Conservation (phyloP, 64 coral and sea anemone genomes). For the Montipora foliosa region DNA sequence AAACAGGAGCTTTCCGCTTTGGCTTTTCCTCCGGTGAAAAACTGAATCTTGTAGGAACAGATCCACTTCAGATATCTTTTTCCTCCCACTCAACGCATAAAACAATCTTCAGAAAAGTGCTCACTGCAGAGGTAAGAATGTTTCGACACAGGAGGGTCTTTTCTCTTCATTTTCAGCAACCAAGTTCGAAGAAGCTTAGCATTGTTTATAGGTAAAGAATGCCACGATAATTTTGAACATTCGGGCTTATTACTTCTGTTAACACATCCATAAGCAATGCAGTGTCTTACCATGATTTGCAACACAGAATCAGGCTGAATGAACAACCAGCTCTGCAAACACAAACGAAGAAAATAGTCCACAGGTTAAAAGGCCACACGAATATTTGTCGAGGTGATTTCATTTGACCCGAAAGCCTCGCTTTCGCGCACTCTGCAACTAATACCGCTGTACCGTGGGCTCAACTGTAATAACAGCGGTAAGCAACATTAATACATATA, state of each 20-base stretch:
- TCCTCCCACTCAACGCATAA: not conserved
- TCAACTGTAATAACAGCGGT: too few species aligned
- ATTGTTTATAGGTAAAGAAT: not conserved
- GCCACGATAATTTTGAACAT: conserved; percentile 26
- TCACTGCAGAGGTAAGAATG: conserved; percentile 42
- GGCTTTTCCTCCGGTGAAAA: not conserved
- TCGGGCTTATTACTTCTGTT: conserved; percentile 53
- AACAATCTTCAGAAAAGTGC: not conserved
- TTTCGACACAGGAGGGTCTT: not conserved
- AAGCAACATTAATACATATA: too few species aligned
- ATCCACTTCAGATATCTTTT: not conserved
- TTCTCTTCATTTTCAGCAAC: not conserved
- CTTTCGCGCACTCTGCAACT: too few species aligned
- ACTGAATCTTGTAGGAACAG: not conserved
- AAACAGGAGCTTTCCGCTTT: not conserved
- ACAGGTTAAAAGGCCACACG: too few species aligned
- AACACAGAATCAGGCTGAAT: not conserved
- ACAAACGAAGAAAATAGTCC: too few species aligned
- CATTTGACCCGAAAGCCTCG: too few species aligned
- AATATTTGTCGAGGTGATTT: too few species aligned
- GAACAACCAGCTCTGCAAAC: not conserved
- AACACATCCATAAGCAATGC: not conserved
- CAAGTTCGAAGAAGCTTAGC: not conserved
- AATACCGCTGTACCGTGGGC: too few species aligned
- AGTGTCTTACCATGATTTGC: conserved; percentile 26